Percentiles rank a stretch among this genome's conserved stretches.
These are phyloP conservation scores for Pseudomyrmex pallidus DNA, from an alignment of 1,140 invertebrate species.

Conservation along the genomic window DNA sequence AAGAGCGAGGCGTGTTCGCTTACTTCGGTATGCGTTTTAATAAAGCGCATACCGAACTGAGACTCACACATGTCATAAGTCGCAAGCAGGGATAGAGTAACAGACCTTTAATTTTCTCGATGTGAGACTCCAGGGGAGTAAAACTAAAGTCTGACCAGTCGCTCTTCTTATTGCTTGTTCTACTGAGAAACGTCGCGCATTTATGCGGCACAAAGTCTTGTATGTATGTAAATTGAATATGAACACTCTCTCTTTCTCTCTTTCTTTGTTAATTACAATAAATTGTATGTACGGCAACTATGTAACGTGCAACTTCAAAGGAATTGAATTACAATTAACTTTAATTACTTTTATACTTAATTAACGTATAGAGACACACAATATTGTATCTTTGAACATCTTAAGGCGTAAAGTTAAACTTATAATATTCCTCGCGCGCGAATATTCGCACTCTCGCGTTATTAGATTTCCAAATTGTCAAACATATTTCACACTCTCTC, in stretches of 20 bases:
- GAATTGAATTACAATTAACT: constrained; percentile 5
- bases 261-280: neutral
- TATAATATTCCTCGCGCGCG: too few relatives aligned
- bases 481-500: too few relatives aligned
- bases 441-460: too few relatives aligned
- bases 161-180: constrained; percentile 33
- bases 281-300: neutral
- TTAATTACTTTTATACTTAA: too few relatives aligned
- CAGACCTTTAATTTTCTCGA: constrained; percentile 49
- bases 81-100: constrained; percentile 45
- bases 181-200: neutral
- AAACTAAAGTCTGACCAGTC: constrained; percentile 1
- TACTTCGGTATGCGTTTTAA: constrained; percentile 38
- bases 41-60: constrained; percentile 46
- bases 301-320: neutral
- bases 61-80: constrained; percentile 49
- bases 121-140: neutral
- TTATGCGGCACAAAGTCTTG: constrained; percentile 10
- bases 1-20: constrained; percentile 32
- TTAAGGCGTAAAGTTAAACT: too few relatives aligned
- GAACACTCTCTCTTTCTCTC: too few relatives aligned
- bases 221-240: neutral
- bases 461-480: too few relatives aligned
- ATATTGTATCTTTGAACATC: too few relatives aligned
- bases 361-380: too few relatives aligned